Evolutionary conservation across 2,113 vertebrate genomes (phyloP), one percentile per base, ranked within the genome.

Genomic region (Xiphorhynchus elegans): DNA sequence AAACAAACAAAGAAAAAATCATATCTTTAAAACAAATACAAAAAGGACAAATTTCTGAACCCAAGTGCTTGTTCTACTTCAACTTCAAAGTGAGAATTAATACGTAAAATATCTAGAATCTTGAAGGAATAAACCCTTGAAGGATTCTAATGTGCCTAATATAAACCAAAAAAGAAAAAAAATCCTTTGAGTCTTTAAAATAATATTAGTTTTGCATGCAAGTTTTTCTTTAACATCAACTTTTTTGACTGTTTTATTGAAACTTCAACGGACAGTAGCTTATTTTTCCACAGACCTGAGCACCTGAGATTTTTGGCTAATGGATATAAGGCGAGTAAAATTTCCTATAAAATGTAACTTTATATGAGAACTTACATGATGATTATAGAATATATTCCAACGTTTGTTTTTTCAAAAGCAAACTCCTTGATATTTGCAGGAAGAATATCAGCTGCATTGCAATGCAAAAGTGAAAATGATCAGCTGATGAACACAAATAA

Each of bases 241-340:
- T 78, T 96, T 80, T 96, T 94, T 79, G 62, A 96, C 96, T 68
- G 29, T 97, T 98, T 98, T 97, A 97, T 97, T 97, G 96, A 97
- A 98, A 97, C 62, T 95, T 96, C 93, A 97, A 91, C 86, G 96
- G 97, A 97, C 97, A 98, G 97, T 98, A 98, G 97, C 97, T 97
- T 98, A 97, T 97, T 98, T 98, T 98, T 98, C 97, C 95, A 97
- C 76, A 86, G 86, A 93, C 82, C 89, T 97, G 96, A 98, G 96
- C 97, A 98, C 97, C 96, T 98, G 97, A 97, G 90, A 97, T 96
- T 98, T 98, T 97, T 98, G 97, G 97, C 97, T 97, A 97, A 97
- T 97, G 95, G 79, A 94, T 96, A 82, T 72, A 95, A 96, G 91
- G 70, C 94, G 79, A 96, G 95, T 97, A 98, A 98, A 98, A 97